These are phyloP conservation scores for Sebastes nivosus DNA, from an alignment of 2,797 vertebrate genomes.

Conservation along the genomic window DNA sequence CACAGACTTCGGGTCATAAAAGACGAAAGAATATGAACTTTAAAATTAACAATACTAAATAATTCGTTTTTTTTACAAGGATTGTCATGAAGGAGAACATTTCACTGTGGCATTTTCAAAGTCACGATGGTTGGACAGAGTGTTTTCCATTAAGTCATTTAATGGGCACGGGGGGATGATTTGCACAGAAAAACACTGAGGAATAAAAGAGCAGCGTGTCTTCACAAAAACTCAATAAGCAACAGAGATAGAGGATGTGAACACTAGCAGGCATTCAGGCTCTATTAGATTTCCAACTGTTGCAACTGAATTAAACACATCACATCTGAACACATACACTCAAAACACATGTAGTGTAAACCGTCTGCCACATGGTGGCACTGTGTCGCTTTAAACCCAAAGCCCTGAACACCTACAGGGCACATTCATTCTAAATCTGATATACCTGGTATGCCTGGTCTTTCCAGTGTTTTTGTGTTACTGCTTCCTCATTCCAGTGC, in stretches of 20 bases:
- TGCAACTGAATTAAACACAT: neutral
- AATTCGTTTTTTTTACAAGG: conserved; percentile 34
- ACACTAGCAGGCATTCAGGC: neutral
- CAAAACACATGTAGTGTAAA: neutral
- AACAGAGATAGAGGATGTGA: conserved; percentile 13
- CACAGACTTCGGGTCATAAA: conserved; percentile 3
- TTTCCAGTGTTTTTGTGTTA: conserved; percentile 18
- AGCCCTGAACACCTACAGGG: neutral
- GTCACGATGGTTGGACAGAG: neutral
- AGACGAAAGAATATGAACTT: conserved; percentile 19
- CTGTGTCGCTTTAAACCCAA: conserved; percentile 58
- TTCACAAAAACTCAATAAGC: neutral
- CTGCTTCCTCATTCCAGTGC: conserved; percentile 59
- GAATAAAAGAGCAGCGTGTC: neutral
- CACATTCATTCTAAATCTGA: neutral
- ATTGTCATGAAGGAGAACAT: conserved; percentile 9
- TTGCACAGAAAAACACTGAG: conserved; percentile 2
- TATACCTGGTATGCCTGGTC: conserved; percentile 9
- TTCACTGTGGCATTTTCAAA: conserved; percentile 33
- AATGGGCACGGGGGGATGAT: neutral
- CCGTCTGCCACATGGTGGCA: conserved; percentile 62
- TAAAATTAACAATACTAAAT: conserved; percentile 38
- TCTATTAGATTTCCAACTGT: conserved; percentile 27
- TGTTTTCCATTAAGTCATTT: neutral
- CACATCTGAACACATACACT: neutral